Conservation (phyloP, 2,113 vertebrate genomes). For the Myotis davidii region DNA sequence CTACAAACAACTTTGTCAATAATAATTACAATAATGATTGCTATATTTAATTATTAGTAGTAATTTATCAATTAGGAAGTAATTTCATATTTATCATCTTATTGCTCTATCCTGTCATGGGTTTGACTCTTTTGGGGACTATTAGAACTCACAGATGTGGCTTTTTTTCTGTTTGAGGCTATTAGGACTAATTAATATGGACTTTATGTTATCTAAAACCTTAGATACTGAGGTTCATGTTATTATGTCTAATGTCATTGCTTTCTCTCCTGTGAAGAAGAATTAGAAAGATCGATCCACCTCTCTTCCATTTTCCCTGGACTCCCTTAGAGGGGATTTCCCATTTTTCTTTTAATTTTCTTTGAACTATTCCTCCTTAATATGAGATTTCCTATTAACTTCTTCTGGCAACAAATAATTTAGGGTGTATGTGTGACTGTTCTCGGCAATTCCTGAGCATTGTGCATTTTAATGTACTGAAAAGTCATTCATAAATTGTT, state of each 20-base stretch:
- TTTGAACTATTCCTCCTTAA: not conserved
- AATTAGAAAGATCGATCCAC: not conserved
- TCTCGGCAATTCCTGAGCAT: not conserved
- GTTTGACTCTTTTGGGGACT: not conserved
- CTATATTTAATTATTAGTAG: not conserved
- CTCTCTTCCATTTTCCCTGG: not conserved
- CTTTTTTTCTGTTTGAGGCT: not conserved
- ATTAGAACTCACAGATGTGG: not conserved
- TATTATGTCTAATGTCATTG: not conserved
- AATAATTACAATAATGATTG: not conserved
- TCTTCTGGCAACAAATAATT: conserved; percentile 28
- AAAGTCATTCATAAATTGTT: not conserved
- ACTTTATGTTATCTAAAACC: conserved; percentile 46
- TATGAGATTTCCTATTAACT: not conserved
- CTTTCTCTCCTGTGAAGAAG: not conserved
- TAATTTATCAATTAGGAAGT: conserved; percentile 9
- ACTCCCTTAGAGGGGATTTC: not conserved
- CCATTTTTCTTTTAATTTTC: conserved; percentile 26
- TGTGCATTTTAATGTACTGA: not conserved
- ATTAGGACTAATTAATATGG: conserved; percentile 29
- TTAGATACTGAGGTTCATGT: not conserved
- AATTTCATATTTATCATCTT: not conserved
- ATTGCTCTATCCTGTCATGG: not conserved
- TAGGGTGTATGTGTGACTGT: not conserved
- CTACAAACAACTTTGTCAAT: conserved; percentile 27